A percentile compares a stretch with the other conserved stretches of the same genome.
These are phyloP conservation scores for Cryptophagus acutangulus DNA, from an alignment of 2,888 invertebrate species.

Conservation along the genomic window DNA sequence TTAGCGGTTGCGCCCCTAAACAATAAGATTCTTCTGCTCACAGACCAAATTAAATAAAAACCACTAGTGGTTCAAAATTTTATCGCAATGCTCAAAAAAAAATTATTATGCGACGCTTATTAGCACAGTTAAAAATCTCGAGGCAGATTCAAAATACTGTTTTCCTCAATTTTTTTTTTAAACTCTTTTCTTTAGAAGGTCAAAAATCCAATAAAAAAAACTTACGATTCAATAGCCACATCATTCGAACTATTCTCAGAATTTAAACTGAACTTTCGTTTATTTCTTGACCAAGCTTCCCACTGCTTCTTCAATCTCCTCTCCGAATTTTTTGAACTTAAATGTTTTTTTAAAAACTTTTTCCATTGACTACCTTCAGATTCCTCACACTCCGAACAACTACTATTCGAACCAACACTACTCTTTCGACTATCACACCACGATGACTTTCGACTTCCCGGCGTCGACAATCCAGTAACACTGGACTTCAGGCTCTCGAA, in stretches of 20 bases:
- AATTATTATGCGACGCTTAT: too few relatives aligned
- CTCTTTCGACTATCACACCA: conserved; percentile 43
- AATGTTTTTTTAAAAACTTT: conserved; percentile 39
- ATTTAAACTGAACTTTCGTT: conserved; percentile 43
- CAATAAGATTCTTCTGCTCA: too few relatives aligned
- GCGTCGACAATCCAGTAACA: conserved; percentile 34
- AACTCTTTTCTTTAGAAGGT: not conserved
- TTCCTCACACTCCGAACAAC: conserved; percentile 47
- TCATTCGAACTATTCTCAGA: conserved; percentile 32
- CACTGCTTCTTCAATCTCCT: conserved; percentile 45
- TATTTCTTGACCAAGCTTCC: conserved; percentile 47
- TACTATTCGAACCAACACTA: conserved; percentile 45
- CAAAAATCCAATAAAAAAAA: conserved; percentile 22
- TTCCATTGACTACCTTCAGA: conserved; percentile 40
- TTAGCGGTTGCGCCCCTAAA: too few relatives aligned
- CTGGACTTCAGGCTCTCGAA: conserved; percentile 43
- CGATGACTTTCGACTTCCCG: conserved; percentile 39
- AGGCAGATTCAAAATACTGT: too few relatives aligned
- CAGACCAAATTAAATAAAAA: too few relatives aligned
- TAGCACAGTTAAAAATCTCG: too few relatives aligned
- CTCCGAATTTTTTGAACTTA: conserved; percentile 42
- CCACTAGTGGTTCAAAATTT: too few relatives aligned
- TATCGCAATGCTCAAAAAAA: too few relatives aligned
- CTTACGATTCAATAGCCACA: conserved; percentile 36
- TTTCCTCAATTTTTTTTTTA: not conserved